A percentile compares a stretch with the other conserved stretches of the same genome.
Conservation (phyloP, 2,888 invertebrate genomes). For the Cryptus viduatorius region DNA sequence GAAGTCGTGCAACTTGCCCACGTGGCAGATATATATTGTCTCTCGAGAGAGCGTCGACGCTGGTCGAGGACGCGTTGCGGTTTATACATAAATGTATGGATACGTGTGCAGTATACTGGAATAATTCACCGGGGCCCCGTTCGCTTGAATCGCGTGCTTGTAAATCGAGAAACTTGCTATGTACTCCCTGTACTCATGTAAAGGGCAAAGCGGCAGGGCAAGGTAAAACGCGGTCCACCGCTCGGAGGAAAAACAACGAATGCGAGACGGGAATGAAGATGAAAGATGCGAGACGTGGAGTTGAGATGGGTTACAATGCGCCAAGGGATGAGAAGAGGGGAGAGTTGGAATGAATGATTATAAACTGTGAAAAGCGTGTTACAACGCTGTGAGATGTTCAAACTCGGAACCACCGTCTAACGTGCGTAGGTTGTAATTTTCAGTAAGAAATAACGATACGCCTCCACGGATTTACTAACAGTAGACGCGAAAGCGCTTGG, state of each 20-base stretch:
- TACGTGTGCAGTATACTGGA: constrained; percentile 20
- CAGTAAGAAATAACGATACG: constrained; percentile 4
- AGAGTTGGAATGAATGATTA: constrained; percentile 48
- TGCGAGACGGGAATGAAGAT: background rate
- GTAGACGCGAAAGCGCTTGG: background rate
- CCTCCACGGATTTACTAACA: background rate
- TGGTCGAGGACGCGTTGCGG: constrained; percentile 12
- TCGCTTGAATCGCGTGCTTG: constrained; percentile 17
- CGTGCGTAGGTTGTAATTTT: background rate
- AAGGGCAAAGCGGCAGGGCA: background rate
- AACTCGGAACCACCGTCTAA: background rate
- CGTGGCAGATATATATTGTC: constrained; percentile 17
- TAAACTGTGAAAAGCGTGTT: constrained; percentile 39
- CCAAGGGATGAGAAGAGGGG: background rate
- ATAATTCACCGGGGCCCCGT: constrained; percentile 36
- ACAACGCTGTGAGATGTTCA: background rate
- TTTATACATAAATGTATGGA: constrained; percentile 42
- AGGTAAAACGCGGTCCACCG: background rate
- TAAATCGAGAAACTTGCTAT: background rate
- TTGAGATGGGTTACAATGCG: constrained; percentile 38
- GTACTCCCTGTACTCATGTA: constrained; percentile 3
- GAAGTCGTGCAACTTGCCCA: background rate
- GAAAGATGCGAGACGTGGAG: constrained; percentile 31
- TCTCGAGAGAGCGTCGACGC: constrained; percentile 3
- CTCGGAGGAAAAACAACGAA: background rate